Percentiles rank a stretch among this genome's conserved stretches.
Evolutionary conservation across 2,888 invertebrate genomes (phyloP).

Genomic region (Seira musarum): DNA sequence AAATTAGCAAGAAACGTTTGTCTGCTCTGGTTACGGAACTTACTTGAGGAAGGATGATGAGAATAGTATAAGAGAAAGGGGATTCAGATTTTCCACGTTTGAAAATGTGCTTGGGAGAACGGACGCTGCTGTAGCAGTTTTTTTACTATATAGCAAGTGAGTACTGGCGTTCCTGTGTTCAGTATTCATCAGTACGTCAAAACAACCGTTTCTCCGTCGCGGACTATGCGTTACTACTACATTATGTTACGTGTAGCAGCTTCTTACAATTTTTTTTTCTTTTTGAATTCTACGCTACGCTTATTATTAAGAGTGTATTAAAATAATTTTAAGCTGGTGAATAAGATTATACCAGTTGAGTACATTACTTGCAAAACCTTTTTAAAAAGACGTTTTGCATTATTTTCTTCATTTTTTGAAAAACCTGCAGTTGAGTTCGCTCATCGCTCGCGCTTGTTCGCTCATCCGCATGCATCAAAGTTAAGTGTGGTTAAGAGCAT

Average conservation of each 20-base stretch:
- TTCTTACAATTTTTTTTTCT: conserved; percentile 33
- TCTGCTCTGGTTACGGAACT: conserved; percentile 2
- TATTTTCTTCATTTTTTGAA: conserved; percentile 22
- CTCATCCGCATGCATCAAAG: conserved; percentile 55
- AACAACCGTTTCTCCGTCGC: conserved; percentile 53
- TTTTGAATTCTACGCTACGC: conserved; percentile 42
- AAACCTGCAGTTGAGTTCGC: not conserved
- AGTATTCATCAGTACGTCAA: conserved; percentile 18
- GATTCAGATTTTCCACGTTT: conserved; percentile 2
- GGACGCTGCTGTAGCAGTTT: not conserved
- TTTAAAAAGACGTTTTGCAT: conserved; percentile 40
- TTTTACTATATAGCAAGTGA: conserved; percentile 7
- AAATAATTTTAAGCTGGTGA: conserved; percentile 10
- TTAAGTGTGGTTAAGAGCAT: conserved; percentile 56
- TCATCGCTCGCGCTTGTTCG: conserved; percentile 36
- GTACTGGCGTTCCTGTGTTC: not conserved
- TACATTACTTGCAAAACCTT: conserved; percentile 4
- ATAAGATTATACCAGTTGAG: not conserved
- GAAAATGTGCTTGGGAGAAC: conserved; percentile 15
- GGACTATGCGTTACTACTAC: conserved; percentile 27
- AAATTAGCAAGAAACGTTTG: conserved; percentile 10
- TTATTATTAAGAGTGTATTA: conserved; percentile 28
- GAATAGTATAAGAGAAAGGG: conserved; percentile 10
- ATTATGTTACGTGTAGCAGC: conserved; percentile 10
- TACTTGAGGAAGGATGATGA: not conserved